Conservation (phyloP, 2,113 vertebrate genomes). For the Paralichthys olivaceus region DNA sequence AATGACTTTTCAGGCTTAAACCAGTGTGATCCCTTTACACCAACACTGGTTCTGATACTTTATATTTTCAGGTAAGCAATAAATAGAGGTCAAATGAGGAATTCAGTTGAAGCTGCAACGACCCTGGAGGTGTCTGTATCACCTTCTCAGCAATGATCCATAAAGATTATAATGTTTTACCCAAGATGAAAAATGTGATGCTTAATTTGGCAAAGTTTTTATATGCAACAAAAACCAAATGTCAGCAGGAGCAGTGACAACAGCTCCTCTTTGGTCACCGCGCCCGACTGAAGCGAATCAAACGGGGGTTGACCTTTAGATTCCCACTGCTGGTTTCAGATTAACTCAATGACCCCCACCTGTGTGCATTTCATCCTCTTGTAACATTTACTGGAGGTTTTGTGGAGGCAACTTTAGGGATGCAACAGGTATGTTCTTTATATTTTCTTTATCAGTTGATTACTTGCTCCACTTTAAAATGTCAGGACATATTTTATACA, state of each 20-base stretch:
- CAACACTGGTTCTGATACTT: background rate
- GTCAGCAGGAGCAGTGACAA: background rate
- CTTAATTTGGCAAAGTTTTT: background rate
- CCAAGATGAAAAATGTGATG: background rate
- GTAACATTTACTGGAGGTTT: background rate
- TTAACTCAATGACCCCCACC: too few relatives aligned
- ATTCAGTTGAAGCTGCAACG: too few relatives aligned
- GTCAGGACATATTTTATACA: too few relatives aligned
- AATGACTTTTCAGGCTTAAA: too few relatives aligned
- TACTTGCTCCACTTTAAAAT: too few relatives aligned
- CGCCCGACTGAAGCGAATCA: background rate
- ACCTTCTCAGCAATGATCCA: background rate
- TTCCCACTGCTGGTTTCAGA: too few relatives aligned
- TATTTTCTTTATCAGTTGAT: too few relatives aligned
- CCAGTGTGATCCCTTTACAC: too few relatives aligned
- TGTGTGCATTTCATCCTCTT: too few relatives aligned
- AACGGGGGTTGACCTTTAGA: background rate
- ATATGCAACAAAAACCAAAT: background rate
- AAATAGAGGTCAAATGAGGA: background rate
- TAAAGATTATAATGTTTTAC: background rate
- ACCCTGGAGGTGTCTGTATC: background rate
- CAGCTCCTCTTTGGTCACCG: background rate
- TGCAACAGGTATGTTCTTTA: too few relatives aligned
- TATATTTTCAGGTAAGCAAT: background rate
- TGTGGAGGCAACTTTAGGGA: too few relatives aligned